Evolutionary conservation across 2,888 invertebrate species (phyloP).

Genomic region (Tetrapedia diversipes): DNA sequence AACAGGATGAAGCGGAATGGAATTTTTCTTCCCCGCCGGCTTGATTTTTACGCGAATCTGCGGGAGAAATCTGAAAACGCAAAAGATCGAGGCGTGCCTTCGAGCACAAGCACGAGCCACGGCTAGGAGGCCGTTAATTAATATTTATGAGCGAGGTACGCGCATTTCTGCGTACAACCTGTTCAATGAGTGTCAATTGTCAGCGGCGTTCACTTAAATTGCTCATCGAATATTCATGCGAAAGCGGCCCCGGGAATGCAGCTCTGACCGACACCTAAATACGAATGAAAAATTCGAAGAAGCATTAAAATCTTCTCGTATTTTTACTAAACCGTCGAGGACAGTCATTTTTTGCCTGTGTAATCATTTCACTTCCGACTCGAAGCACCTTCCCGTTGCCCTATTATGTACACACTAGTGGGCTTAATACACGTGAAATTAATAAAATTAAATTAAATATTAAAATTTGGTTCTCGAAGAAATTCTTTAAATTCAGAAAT

Average conservation of each 20-base stretch:
- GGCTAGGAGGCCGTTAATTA: slow-evolving; percentile 33
- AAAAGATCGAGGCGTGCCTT: background rate
- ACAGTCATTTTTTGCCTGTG: too few relatives aligned
- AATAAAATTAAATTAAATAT: too few relatives aligned
- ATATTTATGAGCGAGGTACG: slow-evolving; percentile 52
- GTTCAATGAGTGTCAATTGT: slow-evolving; percentile 56
- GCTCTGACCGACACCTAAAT: slow-evolving; percentile 30
- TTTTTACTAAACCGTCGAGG: too few relatives aligned
- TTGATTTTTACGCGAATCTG: background rate
- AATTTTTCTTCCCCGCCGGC: background rate
- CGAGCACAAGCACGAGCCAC: background rate
- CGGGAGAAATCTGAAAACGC: background rate
- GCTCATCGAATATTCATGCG: slow-evolving; percentile 56
- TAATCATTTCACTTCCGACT: too few relatives aligned
- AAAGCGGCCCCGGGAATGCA: slow-evolving; percentile 33
- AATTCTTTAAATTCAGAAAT: too few relatives aligned
- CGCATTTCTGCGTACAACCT: slow-evolving; percentile 51
- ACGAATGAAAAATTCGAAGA: slow-evolving; percentile 7
- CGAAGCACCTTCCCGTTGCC: too few relatives aligned
- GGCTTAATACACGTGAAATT: too few relatives aligned
- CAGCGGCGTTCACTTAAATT: slow-evolving; percentile 47
- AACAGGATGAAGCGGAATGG: background rate
- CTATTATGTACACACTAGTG: too few relatives aligned
- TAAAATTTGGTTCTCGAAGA: too few relatives aligned
- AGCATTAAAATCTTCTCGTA: background rate